These are phyloP conservation scores for Paralichthys olivaceus DNA, from an alignment of 2,113 vertebrate species.

Conservation along the genomic window DNA sequence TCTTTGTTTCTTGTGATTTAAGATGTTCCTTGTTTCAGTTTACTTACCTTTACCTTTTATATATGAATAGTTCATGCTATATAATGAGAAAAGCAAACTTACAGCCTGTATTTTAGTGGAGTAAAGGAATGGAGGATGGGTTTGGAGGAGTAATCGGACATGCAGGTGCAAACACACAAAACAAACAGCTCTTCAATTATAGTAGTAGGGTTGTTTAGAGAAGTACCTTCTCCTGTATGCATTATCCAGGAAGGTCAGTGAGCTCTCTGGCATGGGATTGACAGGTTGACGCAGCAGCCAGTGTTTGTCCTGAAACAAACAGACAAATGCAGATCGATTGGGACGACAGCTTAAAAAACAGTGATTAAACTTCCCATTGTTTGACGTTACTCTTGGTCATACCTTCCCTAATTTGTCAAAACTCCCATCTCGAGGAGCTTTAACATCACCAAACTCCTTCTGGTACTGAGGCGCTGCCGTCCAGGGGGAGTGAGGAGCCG, in stretches of 20 bases:
- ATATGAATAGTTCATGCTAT: no score
- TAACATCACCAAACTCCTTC: constrained; percentile 69
- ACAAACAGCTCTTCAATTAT: no score
- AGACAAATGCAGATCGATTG: background rate
- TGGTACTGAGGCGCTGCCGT: constrained; percentile 81
- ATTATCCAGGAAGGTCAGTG: constrained; percentile 78
- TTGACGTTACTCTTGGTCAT: rapidly evolving
- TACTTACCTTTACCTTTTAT: background rate
- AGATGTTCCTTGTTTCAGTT: no score
- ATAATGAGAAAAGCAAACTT: no score
- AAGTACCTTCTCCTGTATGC: constrained; percentile 79
- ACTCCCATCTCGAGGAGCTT: constrained; percentile 84
- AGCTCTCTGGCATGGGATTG: constrained; percentile 81
- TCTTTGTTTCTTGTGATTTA: no score
- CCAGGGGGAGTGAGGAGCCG: constrained; percentile 85
- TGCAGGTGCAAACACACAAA: background rate
- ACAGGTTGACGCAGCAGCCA: constrained; percentile 84
- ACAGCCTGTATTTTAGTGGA: no score
- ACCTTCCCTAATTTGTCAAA: constrained; percentile 83
- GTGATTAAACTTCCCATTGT: rapidly evolving
- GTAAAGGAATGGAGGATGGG: no score
- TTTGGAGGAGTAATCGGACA: no score
- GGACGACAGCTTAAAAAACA: background rate
- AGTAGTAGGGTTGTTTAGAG: no score
- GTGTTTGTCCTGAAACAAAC: constrained; percentile 81